Evolutionary conservation across 2,113 vertebrate species (phyloP).

Genomic region (Clupea harengus): DNA sequence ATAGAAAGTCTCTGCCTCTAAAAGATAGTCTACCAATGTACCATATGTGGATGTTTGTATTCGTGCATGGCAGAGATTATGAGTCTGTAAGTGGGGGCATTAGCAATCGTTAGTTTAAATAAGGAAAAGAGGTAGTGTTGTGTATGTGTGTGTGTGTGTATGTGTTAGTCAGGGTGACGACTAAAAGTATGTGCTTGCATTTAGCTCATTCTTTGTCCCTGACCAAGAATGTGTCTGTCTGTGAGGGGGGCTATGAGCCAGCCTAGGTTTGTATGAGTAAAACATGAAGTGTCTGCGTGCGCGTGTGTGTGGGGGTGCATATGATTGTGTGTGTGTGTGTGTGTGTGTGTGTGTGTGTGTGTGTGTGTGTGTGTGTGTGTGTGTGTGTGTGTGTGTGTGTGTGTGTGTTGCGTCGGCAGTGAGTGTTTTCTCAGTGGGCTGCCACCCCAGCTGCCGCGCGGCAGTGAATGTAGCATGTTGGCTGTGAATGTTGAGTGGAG

Average conservation of each 20-base stretch:
- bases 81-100: neutral
- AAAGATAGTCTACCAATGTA: neutral
- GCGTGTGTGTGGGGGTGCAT: too few species aligned
- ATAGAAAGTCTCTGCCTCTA: neutral
- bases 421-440: constrained; percentile 30
- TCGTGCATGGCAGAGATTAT: neutral
- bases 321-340: too few species aligned
- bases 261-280: neutral
- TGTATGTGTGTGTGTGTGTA: too few species aligned
- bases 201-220: too few species aligned
- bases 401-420: constrained; percentile 14
- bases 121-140: neutral
- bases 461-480: constrained; percentile 66
- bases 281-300: neutral
- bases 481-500: constrained; percentile 74
- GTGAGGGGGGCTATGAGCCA: neutral
- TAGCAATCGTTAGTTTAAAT: neutral
- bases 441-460: constrained; percentile 41
- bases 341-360: too few species aligned
- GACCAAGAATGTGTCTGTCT: neutral
- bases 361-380: neutral
- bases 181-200: neutral
- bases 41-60: neutral
- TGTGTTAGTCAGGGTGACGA: neutral
- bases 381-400: neutral